Percentiles rank a stretch among this genome's conserved stretches.
Evolutionary conservation across 2,888 invertebrate species (phyloP).

Genomic region (Ennomos quercinarius): DNA sequence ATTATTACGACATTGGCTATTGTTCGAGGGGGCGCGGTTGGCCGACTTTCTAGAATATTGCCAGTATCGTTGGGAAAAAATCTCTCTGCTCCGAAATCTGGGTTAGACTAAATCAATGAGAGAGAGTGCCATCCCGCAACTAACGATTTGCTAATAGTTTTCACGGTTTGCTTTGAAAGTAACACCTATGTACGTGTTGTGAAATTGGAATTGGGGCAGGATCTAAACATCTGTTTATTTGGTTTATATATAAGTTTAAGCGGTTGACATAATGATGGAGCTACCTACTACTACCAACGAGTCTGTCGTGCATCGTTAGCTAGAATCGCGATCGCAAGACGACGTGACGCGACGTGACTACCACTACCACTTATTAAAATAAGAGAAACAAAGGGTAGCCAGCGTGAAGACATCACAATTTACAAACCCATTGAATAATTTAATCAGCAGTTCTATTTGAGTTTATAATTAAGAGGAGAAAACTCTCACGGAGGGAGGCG

Average conservation of each 20-base stretch:
- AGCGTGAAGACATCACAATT: constrained; percentile 11
- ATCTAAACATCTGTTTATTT: neutral
- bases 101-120: constrained; percentile 57
- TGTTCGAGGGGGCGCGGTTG: constrained; percentile 58
- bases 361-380: constrained; percentile 17
- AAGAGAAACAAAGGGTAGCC: constrained; percentile 21
- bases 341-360: constrained; percentile 20
- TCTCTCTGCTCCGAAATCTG: constrained; percentile 50
- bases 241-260: neutral
- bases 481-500: constrained; percentile 19
- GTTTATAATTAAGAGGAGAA: constrained; percentile 21
- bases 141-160: constrained; percentile 29
- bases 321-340: constrained; percentile 14
- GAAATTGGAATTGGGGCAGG: constrained; percentile 6
- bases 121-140: constrained; percentile 44
- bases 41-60: constrained; percentile 57
- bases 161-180: constrained; percentile 30
- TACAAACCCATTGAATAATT: constrained; percentile 23
- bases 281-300: neutral
- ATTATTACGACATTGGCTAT: constrained; percentile 63
- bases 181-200: constrained; percentile 12
- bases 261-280: constrained; percentile 26
- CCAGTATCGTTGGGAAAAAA: constrained; percentile 41
- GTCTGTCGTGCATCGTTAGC: constrained; percentile 11
- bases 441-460: constrained; percentile 18